phyloP scores from a whole-genome alignment of 30 jellyfish, hydroid and myxozoan species.

The Cassiopea xamachana region DNA sequence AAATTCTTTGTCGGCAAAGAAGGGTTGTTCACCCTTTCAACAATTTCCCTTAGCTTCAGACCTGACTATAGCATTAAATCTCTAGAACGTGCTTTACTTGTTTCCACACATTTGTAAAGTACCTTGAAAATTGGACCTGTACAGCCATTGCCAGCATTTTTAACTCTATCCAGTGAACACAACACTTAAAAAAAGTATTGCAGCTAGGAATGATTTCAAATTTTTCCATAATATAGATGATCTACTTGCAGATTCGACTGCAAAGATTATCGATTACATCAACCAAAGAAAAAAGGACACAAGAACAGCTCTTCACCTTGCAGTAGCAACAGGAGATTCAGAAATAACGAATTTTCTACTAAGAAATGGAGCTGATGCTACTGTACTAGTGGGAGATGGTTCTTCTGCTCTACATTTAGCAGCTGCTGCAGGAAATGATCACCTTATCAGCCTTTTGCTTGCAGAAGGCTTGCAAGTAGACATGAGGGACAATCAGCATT shows the following conservation, averaged over 20 bases:
- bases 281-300: conserved; percentile 18
- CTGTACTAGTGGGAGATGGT: background rate
- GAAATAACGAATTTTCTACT: background rate
- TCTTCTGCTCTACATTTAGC: conserved; percentile 32
- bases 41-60: no score
- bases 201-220: no score
- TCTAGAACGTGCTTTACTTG: no score
- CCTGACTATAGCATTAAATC: no score
- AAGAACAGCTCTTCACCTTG: conserved; percentile 47
- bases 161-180: no score
- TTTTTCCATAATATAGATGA: no score
- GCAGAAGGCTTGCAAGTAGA: background rate
- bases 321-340: conserved; percentile 6
- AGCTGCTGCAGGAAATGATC: conserved; percentile 17
- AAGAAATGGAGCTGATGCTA: conserved; percentile 21
- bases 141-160: no score
- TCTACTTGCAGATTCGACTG: background rate
- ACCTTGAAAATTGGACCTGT: no score
- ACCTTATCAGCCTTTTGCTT: background rate
- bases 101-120: no score
- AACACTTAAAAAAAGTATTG: no score
- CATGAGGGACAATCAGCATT: background rate
- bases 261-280: background rate
- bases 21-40: no score
- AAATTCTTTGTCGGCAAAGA: no score